Conservation (phyloP, 2,113 vertebrate species). For the Bufo gargarizans region DNA sequence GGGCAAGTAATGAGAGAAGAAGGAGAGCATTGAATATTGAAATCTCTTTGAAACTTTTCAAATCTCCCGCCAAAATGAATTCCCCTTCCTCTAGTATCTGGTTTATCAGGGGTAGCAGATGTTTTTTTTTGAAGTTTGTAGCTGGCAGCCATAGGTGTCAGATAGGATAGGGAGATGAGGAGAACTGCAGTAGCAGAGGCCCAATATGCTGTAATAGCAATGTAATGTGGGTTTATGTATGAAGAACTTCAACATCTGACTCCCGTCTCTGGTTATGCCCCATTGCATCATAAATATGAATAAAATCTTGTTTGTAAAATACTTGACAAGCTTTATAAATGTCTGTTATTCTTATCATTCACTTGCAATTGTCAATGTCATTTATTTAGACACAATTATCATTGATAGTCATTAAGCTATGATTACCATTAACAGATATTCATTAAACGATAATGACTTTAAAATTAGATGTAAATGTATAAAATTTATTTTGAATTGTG, state of each 20-base stretch:
- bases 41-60: no score
- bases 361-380: constrained; percentile 39
- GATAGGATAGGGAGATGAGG: no score
- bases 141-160: no score
- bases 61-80: no score
- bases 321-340: constrained; percentile 27
- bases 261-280: neutral
- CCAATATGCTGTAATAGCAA: no score
- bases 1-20: no score
- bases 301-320: constrained; percentile 4
- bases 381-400: constrained; percentile 43
- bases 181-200: no score
- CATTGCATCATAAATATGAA: constrained; percentile 3
- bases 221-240: neutral
- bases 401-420: constrained; percentile 39
- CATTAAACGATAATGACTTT: constrained; percentile 35
- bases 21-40: no score
- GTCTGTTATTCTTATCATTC: constrained; percentile 33
- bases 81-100: no score
- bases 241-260: neutral
- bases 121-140: no score
- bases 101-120: no score
- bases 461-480: constrained; percentile 45
- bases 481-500: constrained; percentile 28
- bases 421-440: constrained; percentile 47